Percentiles rank a stretch among this genome's conserved stretches.
These are phyloP conservation scores for Erythrocebus patas DNA, from an alignment of 2,113 vertebrate genomes.

Conservation along the genomic window DNA sequence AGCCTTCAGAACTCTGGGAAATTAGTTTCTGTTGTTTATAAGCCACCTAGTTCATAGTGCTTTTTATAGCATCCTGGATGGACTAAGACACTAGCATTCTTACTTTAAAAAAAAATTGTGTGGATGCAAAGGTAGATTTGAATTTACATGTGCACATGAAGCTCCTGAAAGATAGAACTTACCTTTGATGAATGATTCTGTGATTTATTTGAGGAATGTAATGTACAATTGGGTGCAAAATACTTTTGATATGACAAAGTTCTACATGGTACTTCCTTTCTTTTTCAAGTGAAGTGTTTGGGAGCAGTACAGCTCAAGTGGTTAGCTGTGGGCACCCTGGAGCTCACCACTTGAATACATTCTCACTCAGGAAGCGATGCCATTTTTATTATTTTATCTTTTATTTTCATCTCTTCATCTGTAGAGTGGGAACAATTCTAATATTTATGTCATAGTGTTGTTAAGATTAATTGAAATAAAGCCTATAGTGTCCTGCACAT, in stretches of 20 bases:
- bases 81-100: background rate
- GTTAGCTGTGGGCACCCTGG: background rate
- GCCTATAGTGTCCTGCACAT: background rate
- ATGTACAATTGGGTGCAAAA: background rate
- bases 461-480: background rate
- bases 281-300: background rate
- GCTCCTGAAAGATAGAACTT: background rate
- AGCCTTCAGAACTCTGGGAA: background rate
- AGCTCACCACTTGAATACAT: background rate
- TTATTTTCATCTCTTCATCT: background rate
- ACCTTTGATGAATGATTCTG: background rate
- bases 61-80: too few relatives aligned
- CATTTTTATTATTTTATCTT: background rate
- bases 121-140: background rate
- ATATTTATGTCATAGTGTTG: background rate
- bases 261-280: background rate
- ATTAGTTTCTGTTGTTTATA: background rate
- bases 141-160: background rate
- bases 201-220: background rate
- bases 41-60: background rate
- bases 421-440: background rate
- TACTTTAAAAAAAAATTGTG: background rate
- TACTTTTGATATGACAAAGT: background rate
- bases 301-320: fast-evolving
- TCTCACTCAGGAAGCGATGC: background rate